phyloP scores from a whole-genome alignment of 35 echinoderm and acorn worm genomes.

The Lytechinus variegatus region DNA sequence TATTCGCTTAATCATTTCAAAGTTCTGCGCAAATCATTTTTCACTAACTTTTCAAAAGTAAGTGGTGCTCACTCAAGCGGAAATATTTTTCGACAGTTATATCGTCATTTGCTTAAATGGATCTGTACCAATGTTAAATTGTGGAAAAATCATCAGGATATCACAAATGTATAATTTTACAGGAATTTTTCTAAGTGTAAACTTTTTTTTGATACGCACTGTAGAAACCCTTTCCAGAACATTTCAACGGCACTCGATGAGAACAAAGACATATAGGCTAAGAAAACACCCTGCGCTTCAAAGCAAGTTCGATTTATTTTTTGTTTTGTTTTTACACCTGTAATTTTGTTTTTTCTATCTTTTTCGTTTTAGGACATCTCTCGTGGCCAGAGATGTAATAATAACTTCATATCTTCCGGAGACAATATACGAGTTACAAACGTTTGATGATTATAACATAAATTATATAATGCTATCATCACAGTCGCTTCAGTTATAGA shows the following conservation, averaged over 20 bases:
- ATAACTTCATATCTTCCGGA: not conserved
- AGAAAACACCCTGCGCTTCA: not conserved
- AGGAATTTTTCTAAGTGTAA: too few species aligned
- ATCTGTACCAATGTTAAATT: too few species aligned
- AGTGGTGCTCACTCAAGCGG: too few species aligned
- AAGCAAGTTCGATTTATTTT: conserved; percentile 10
- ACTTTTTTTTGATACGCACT: too few species aligned
- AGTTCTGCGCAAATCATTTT: too few species aligned
- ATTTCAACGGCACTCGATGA: not conserved
- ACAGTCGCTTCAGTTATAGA: not conserved
- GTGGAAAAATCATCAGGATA: too few species aligned
- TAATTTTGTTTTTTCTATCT: not conserved
- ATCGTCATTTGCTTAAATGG: too few species aligned
- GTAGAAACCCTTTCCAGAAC: not conserved
- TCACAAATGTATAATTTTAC: too few species aligned
- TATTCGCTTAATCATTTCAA: too few species aligned
- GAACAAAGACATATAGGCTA: not conserved
- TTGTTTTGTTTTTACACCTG: too few species aligned
- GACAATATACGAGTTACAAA: not conserved
- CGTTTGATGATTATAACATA: not conserved
- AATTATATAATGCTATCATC: not conserved
- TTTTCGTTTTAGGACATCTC: not conserved
- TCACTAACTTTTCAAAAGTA: too few species aligned
- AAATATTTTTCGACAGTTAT: too few species aligned
- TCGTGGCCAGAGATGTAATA: not conserved